Evolutionary conservation across 2,113 vertebrate species (phyloP), one percentile per base, ranked within the genome.

Genomic region (Cisticola juncidis): DNA sequence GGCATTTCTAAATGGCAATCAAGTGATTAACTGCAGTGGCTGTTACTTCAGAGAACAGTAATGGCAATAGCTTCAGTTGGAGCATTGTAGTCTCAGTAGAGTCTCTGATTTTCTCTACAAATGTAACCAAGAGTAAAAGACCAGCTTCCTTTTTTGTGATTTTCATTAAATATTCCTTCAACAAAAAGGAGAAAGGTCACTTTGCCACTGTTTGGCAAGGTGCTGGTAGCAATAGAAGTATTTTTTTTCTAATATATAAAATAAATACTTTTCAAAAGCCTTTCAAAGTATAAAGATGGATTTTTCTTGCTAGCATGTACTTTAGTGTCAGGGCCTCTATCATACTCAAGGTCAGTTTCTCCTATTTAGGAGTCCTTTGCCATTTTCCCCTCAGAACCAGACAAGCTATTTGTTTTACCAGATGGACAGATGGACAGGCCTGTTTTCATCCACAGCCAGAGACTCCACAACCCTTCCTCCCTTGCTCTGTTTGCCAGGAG

Each of bases 401-500:
- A 29, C 24, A 91, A 53, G 9, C 6, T 69, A 51, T 51, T 69
- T 86, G 5, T 69, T 78, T 81, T 25, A 68, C 22, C 31, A 62
- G 51, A 69, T 11, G n/a, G 50, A 38, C 2, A 5, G 36, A 79
- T 5, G 6, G 14, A 92, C 28, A 56, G 12, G 16, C 5, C 13
- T 38, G 14, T 33, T 80, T 14, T 79, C 45, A 40, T 25, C n/a
- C 23, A 38, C 6, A 31, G 14, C 22, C 1, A 3, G 77, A 69
- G 23, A 51, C 5, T 48, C 45, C 42, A 25, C 14, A 38, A 47
- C 4, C 9, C 14, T 73, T 83, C 56, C 18, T 89, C 12, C 23
- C 6, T 58, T 82, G 23, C 28, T 66, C 12, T 76, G 21, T 36
- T 56, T 5, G 0, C 8, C 0, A 0, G 61, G 44, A 86, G 45